phyloP scores from a whole-genome alignment of 2,888 invertebrate genomes.

The Leucophenga maculata region DNA sequence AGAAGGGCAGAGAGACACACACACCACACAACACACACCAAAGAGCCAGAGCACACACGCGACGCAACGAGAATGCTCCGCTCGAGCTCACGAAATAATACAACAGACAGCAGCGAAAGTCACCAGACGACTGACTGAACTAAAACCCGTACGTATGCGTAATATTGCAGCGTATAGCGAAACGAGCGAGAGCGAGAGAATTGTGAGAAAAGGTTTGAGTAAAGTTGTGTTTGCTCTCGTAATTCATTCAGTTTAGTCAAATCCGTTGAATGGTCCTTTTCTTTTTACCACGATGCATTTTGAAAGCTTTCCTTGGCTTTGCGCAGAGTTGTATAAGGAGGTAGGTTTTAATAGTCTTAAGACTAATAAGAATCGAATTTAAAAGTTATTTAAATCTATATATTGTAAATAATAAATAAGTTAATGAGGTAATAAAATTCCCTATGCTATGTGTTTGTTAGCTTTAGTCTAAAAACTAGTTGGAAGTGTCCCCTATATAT shows the following conservation, averaged over 20 bases:
- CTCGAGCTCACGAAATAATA: constrained; percentile 19
- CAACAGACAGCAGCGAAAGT: constrained; percentile 53
- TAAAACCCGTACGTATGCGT: background rate
- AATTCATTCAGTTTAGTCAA: background rate
- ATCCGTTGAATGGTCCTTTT: too few species aligned
- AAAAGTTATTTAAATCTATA: too few species aligned
- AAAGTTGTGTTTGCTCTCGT: background rate
- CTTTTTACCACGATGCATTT: background rate
- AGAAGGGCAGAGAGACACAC: constrained; percentile 40
- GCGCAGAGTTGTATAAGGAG: too few species aligned
- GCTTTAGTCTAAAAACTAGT: too few species aligned
- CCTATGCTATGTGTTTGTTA: too few species aligned
- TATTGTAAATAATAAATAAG: too few species aligned
- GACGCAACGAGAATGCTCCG: constrained; percentile 25
- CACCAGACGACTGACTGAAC: constrained; percentile 54
- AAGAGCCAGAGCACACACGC: constrained; percentile 37
- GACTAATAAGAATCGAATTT: too few species aligned
- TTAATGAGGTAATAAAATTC: too few species aligned
- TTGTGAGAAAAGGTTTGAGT: background rate
- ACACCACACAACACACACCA: constrained; percentile 27
- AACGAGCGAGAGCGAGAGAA: background rate
- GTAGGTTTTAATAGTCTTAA: too few species aligned
- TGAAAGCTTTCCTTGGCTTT: constrained; percentile 28
- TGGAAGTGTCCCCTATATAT: too few species aligned
- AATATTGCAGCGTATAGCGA: background rate